A percentile compares a stretch with the other conserved stretches of the same genome.
These are phyloP conservation scores for Ochlodes sylvanus DNA, from an alignment of 2,888 invertebrate genomes.

Conservation along the genomic window DNA sequence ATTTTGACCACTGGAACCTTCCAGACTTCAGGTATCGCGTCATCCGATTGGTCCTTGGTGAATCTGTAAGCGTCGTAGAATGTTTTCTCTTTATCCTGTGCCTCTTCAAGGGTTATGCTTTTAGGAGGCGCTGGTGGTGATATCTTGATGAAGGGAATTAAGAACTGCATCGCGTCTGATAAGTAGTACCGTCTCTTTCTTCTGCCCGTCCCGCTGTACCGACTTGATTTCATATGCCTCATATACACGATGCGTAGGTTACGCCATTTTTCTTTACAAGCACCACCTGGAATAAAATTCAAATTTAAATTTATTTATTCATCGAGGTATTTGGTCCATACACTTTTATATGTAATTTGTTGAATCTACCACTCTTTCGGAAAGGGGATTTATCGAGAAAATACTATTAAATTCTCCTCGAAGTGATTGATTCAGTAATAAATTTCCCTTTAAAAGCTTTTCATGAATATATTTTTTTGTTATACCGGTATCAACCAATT, in stretches of 20 bases:
- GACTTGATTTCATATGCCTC: constrained; percentile 44
- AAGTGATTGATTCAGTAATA: no score
- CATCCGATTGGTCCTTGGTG: constrained; percentile 8
- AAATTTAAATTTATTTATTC: no score
- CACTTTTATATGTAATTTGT: no score
- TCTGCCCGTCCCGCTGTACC: constrained; percentile 31
- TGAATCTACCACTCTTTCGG: no score
- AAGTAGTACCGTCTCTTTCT: constrained; percentile 49
- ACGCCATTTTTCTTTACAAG: constrained; percentile 50
- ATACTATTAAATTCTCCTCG: no score
- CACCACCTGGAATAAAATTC: constrained; percentile 34
- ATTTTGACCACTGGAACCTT: constrained; percentile 18
- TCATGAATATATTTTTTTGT: no score
- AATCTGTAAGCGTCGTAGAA: constrained; percentile 19
- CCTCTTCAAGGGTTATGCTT: not conserved
- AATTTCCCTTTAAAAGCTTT: no score
- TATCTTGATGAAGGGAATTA: constrained; percentile 26
- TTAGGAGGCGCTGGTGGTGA: constrained; percentile 7
- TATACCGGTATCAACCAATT: no score
- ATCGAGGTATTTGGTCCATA: no score
- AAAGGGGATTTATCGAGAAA: no score
- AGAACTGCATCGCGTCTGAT: constrained; percentile 31
- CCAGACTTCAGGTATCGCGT: constrained; percentile 9
- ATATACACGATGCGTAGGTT: constrained; percentile 49
- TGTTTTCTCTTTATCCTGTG: constrained; percentile 11